A percentile compares a stretch with the other conserved stretches of the same genome.
These are phyloP conservation scores for Macroglossus sobrinus DNA, from an alignment of 2,113 vertebrate species.

Conservation along the genomic window DNA sequence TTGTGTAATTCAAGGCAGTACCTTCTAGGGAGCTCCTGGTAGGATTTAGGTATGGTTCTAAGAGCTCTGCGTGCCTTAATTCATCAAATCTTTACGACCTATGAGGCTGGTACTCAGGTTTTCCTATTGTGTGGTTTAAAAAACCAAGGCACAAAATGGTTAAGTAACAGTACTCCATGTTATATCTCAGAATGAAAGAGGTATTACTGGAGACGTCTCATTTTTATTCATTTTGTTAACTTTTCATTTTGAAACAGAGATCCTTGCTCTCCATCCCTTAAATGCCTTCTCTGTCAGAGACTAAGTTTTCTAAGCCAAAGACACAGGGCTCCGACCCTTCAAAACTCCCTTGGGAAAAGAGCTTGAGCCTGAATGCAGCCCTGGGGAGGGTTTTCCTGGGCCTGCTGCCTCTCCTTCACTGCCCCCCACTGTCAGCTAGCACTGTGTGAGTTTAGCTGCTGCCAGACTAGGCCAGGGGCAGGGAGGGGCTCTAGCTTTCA, in stretches of 20 bases:
- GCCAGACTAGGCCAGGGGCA: background rate
- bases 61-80: background rate
- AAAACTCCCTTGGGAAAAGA: background rate
- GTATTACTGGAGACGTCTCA: background rate
- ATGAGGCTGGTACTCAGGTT: background rate
- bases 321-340: background rate
- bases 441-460: background rate
- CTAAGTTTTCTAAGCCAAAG: background rate
- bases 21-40: background rate
- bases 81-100: background rate
- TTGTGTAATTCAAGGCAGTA: conserved; percentile 1
- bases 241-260: background rate
- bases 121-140: background rate
- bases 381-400: background rate
- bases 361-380: background rate
- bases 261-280: background rate
- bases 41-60: background rate
- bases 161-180: background rate
- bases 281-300: background rate
- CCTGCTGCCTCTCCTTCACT: background rate
- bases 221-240: background rate
- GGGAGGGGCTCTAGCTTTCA: background rate
- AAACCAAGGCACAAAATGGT: background rate
- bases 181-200: background rate
- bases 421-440: background rate